Evolutionary conservation across 1,140 invertebrate species (phyloP), one percentile per base, ranked within the genome.

Genomic region (Drosophila sechellia): DNA sequence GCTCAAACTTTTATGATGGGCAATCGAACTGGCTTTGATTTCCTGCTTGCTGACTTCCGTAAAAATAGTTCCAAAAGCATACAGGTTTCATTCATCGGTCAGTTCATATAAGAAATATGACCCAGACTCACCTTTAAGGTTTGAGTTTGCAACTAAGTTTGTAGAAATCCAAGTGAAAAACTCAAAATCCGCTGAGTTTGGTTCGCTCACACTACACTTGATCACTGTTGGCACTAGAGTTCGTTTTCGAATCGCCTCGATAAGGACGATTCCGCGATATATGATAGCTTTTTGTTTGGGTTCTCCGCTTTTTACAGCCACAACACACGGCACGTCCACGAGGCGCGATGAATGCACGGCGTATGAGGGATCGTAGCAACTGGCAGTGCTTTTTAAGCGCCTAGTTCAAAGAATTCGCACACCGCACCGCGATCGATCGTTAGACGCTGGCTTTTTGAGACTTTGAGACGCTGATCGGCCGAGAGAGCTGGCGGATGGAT

Each of bases 371-470:
- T 83, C 84, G 66, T 75, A 71, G 63, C 75, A 57, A 79, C 46
- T 66, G 35, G 75, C 79, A 73, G 75, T 79, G 79, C 83, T 86
- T 86, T 86, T 86, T 89, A 86, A 86, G 79, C 84, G 84, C 70
- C 79, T 87, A 89, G 70, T 79, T 81, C 54, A 87, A 83, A 79
- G 66, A 86, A 89, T 86, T 86, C 66, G 83, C 83, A 79, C 49
- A 46, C 11, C 11, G 43, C 69, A 63, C 64, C 35, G 45, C 59
- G 58, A 20, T 66, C 81, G 78, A 72, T 31, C 63, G 64, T 66
- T 54, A 52, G 54, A 79, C 80, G 81, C 75, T 42, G 6, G 27
- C 6, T 31, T 31, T 31, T 31, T 31, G 53, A 57, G 64, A 45
- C 65, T 50, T 25, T 54, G 55, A 46, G 22, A 34, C 59, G 63